phyloP scores from a whole-genome alignment of 2,888 invertebrate genomes.

The Melipona bicolor region DNA sequence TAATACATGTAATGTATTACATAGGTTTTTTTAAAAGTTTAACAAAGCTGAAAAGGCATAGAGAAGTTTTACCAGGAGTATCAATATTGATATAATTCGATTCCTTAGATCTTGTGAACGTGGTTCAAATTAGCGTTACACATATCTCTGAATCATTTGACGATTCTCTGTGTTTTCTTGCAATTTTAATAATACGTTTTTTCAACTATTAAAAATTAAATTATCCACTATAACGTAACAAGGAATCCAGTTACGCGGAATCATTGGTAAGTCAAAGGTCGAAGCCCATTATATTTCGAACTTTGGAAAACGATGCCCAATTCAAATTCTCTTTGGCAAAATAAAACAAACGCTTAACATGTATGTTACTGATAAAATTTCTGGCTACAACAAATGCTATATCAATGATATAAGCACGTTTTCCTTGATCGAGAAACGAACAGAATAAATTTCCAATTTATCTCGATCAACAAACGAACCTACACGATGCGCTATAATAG shows the following conservation, averaged over 20 bases:
- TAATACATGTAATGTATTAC: constrained; percentile 51
- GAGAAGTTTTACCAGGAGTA: constrained; percentile 77
- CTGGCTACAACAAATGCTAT: constrained; percentile 34
- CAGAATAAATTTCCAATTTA: constrained; percentile 35
- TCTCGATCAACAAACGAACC: constrained; percentile 45
- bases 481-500: constrained; percentile 31
- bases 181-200: constrained; percentile 38
- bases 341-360: constrained; percentile 63
- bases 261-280: constrained; percentile 58
- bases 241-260: constrained; percentile 26
- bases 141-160: constrained; percentile 36
- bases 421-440: constrained; percentile 39
- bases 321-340: constrained; percentile 45
- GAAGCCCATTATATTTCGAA: constrained; percentile 35
- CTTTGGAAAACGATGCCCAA: constrained; percentile 58
- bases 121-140: constrained; percentile 41
- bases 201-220: constrained; percentile 79
- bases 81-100: constrained; percentile 70
- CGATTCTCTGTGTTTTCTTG: constrained; percentile 22
- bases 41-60: constrained; percentile 58
- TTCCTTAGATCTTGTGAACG: constrained; percentile 19
- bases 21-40: constrained; percentile 38
- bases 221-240: constrained; percentile 68
- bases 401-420: constrained; percentile 47
- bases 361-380: constrained; percentile 42